These are phyloP conservation scores for Hipparchia semele DNA, from an alignment of 2,888 invertebrate species.

Conservation along the genomic window DNA sequence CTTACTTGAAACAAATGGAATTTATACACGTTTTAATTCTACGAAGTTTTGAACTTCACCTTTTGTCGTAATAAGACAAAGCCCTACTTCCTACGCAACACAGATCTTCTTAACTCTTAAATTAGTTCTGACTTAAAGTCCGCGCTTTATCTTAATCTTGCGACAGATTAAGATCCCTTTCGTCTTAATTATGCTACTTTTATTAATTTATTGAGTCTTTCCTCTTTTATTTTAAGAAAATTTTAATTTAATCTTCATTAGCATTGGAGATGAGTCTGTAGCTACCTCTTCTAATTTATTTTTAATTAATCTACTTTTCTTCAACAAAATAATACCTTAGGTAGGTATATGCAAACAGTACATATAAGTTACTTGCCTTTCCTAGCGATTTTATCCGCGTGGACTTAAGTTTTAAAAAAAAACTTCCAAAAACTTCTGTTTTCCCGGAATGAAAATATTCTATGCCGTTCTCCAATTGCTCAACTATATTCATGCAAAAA, in stretches of 20 bases:
- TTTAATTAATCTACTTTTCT: not conserved
- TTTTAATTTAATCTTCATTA: slow-evolving; percentile 8
- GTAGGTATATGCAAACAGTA: too few relatives aligned
- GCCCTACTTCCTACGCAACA: slow-evolving; percentile 4
- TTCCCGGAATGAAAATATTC: too few relatives aligned
- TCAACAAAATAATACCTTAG: too few relatives aligned
- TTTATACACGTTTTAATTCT: not conserved
- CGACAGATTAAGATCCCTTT: slow-evolving; percentile 23
- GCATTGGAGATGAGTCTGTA: not conserved
- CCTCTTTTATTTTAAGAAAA: not conserved
- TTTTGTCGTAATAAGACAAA: slow-evolving; percentile 9
- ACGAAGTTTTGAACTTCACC: not conserved
- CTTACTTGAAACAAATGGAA: not conserved
- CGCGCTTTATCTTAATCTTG: slow-evolving; percentile 20
- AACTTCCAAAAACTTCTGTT: not conserved
- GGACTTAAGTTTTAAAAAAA: not conserved
- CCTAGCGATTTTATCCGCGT: not conserved
- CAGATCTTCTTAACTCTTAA: slow-evolving; percentile 12
- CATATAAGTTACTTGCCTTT: not conserved
- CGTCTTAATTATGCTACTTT: slow-evolving; percentile 28
- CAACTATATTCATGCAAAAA: not conserved
- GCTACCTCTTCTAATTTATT: not conserved
- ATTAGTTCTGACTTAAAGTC: slow-evolving; percentile 21
- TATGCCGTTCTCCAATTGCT: too few relatives aligned
- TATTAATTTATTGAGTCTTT: slow-evolving; percentile 20